Evolutionary conservation across 2,888 invertebrate species (phyloP).

Genomic region (Pimpla rufipes): DNA sequence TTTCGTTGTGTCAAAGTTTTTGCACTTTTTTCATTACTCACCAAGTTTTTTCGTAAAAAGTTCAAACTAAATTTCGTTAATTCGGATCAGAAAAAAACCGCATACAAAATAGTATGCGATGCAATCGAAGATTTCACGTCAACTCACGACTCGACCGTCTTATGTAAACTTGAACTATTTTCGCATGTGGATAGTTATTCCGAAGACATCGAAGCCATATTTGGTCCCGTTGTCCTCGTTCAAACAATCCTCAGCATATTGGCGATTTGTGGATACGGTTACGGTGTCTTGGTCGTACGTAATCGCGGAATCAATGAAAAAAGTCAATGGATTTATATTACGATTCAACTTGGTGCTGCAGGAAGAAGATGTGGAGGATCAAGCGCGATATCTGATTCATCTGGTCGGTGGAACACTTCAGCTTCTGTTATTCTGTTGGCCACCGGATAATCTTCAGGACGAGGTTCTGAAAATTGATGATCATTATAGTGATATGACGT

Average conservation of each 20-base stretch:
- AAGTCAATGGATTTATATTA: not conserved
- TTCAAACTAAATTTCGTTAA: too few relatives aligned
- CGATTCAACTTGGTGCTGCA: conserved; percentile 1
- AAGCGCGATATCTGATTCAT: conserved; percentile 32
- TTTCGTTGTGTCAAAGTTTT: not conserved
- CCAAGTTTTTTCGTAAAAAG: too few relatives aligned
- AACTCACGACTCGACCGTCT: not conserved
- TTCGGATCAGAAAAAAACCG: too few relatives aligned
- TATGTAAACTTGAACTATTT: not conserved
- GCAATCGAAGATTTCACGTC: too few relatives aligned
- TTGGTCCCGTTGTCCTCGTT: conserved; percentile 51
- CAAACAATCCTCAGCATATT: conserved; percentile 60
- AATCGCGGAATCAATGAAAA: not conserved
- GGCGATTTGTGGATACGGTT: conserved; percentile 64
- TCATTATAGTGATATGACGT: not conserved
- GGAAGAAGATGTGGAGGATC: conserved; percentile 18
- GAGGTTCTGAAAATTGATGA: conserved; percentile 27
- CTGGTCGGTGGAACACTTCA: conserved; percentile 45
- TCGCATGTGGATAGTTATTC: conserved; percentile 16
- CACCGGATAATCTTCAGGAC: conserved; percentile 53
- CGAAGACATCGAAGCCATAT: conserved; percentile 40
- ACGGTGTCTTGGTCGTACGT: conserved; percentile 52
- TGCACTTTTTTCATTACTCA: too few relatives aligned
- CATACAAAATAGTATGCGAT: too few relatives aligned
- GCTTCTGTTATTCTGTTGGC: conserved; percentile 61